Evolutionary conservation across 2,888 invertebrate genomes (phyloP), one percentile per base, ranked within the genome.

Genomic region (Heliothis peltigera): DNA sequence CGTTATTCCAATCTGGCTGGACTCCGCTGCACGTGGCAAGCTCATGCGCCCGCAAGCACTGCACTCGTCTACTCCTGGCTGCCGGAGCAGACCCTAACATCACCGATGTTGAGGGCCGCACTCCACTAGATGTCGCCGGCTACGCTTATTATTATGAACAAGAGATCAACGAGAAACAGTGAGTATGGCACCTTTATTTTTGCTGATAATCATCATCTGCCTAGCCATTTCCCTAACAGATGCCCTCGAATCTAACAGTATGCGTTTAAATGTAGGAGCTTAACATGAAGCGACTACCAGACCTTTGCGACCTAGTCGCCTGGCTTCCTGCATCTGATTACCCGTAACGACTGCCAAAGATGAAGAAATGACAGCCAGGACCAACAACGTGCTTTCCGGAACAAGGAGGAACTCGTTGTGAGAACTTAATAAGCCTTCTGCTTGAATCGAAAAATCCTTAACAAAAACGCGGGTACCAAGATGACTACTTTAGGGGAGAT

Each of bases 1-100:
- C 95, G 0, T 76, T 91, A 0, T 85, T 95, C 57, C 91, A 94
- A 84, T 85, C 90, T 0, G 96, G 96, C 2, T 96, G 96, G 91
- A 96, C 96, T 0, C 95, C 96, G 0, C 92, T 96, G 0, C 96
- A 96, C 79, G 93, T 96, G 7, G 96, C 96, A 0, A 92, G 95
- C 17, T 91, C 95, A 1, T 93, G 95, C 64, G 94, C 95, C 0
- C 89, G 95, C 22, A 83, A 85, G 0, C 92, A 95, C 49, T 95
- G 95, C 82, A 94, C 95, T 0, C 81, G 93, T 0, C 84, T 94
- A 0, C 91, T 96, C 0, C 82, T 96, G 15, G 92, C 93, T 1
- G 92, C 94, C 12, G 95, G 95, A 0, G 95, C 95, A 0, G 91
- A 95, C 53, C 90, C 95, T 1, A 92, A 93, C 67, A 82, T 91